phyloP scores from a whole-genome alignment of 1,140 invertebrate genomes.

The Nasonia vitripennis region DNA sequence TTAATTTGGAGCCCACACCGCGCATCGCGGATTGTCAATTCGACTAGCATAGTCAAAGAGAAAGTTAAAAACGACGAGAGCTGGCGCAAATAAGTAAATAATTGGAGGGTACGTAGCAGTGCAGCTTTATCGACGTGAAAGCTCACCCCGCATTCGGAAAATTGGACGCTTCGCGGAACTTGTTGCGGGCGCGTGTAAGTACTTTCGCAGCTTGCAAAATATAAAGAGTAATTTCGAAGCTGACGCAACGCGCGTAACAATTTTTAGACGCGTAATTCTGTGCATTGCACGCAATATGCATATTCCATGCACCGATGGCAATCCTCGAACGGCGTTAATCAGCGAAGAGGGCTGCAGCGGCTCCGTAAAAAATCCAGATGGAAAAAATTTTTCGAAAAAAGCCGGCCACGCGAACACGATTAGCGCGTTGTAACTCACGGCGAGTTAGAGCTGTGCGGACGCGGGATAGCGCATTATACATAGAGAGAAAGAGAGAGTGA shows the following conservation, averaged over 20 bases:
- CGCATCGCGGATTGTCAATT: no score
- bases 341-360: no score
- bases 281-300: no score
- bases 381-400: not conserved
- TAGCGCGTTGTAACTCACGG: not conserved
- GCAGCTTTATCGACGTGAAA: not conserved
- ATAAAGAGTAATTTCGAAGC: constrained; percentile 1
- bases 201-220: not conserved
- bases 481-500: constrained; percentile 12
- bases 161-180: not conserved
- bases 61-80: no score
- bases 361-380: no score
- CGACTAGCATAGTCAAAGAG: no score
- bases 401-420: not conserved
- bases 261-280: not conserved
- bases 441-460: not conserved
- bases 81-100: not conserved
- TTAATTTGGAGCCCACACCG: not conserved
- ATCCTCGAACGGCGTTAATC: not conserved
- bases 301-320: not conserved
- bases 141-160: not conserved
- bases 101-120: not conserved
- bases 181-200: not conserved
- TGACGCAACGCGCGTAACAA: not conserved
- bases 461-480: not conserved